Conservation (phyloP, 1,140 invertebrate genomes). For the Chelonus insularis region DNA sequence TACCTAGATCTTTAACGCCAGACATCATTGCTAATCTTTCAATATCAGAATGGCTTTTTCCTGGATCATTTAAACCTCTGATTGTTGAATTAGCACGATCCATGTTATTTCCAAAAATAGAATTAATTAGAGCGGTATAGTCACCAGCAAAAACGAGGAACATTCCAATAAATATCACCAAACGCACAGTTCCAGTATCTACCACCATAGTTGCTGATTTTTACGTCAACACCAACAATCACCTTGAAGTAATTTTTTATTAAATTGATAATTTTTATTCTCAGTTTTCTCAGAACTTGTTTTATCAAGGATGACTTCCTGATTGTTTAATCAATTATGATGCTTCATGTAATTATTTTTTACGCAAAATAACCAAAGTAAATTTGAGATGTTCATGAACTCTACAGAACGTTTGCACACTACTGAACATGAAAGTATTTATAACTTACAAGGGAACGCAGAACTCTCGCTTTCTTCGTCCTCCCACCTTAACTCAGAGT, state of each 20-base stretch:
- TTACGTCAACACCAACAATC: slow-evolving; percentile 24
- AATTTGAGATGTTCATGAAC: slow-evolving; percentile 11
- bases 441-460: slow-evolving; percentile 5
- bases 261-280: not conserved
- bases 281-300: no score
- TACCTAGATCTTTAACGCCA: slow-evolving; percentile 29
- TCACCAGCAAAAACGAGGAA: slow-evolving; percentile 56
- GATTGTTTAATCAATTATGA: no score
- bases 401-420: slow-evolving; percentile 5
- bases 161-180: slow-evolving; percentile 57
- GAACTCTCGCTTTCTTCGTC: slow-evolving; percentile 52
- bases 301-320: no score
- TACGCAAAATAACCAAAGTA: no score
- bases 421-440: slow-evolving; percentile 3
- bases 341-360: no score
- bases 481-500: slow-evolving; percentile 42
- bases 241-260: not conserved
- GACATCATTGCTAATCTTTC: slow-evolving; percentile 28
- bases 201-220: slow-evolving; percentile 39
- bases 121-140: slow-evolving; percentile 48
- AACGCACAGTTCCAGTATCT: slow-evolving; percentile 53
- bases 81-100: slow-evolving; percentile 30
- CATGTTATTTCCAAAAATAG: slow-evolving; percentile 49
- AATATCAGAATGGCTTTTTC: slow-evolving; percentile 27
- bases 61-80: slow-evolving; percentile 34